Evolutionary conservation across 92 coral and sea anemone species (phyloP), one percentile per base, ranked within the genome.

Genomic region (Heteractis magnifica): DNA sequence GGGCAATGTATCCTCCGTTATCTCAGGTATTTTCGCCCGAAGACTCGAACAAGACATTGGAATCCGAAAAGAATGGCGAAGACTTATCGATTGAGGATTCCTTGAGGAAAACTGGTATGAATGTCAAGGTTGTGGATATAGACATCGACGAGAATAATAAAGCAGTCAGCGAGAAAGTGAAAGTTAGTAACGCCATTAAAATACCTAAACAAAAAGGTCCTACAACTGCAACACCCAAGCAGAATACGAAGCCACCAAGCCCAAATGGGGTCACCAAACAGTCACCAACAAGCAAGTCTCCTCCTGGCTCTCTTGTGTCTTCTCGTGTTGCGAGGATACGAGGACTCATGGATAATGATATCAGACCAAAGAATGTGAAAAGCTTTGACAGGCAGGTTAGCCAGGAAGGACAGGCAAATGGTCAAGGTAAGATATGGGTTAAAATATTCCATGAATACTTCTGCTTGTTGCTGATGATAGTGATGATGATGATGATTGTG

Each of bases 1-100:
- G 99, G 13, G 99, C 99, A 65, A 96, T 92, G 98, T 96, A 96
- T 81, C 99, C 99, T 2, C 98, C 98, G n/a, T 81, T 93, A 48
- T 96, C 99, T 12, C 88, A 84, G 80, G 88, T 91, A 51, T 92
- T 96, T 52, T 87, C 93, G 75, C 88, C 91, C 10, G 97, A 93
- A 3, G 94, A 84, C 65, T 89, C 89, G 60, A 79, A 65, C 77
- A 72, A 71, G 9, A 52, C 77, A 62, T 23, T 62, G 6, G 70
- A 6, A 18, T 62, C 70, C 70, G 70, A 62, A 23, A 62, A 62
- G 23, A 62, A 76, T 21, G 89, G 74, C 52, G 51, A 62, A 50
- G 83, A 77, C 65, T 49, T 83, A 18, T 82, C 88, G 1, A 73
- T 87, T 0, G 86, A 81, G 60, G 59, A 65, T 0, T 48, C 65